Conservation (phyloP, 53 echinoderm and acorn worm species). For the Actinopyga echinites region DNA sequence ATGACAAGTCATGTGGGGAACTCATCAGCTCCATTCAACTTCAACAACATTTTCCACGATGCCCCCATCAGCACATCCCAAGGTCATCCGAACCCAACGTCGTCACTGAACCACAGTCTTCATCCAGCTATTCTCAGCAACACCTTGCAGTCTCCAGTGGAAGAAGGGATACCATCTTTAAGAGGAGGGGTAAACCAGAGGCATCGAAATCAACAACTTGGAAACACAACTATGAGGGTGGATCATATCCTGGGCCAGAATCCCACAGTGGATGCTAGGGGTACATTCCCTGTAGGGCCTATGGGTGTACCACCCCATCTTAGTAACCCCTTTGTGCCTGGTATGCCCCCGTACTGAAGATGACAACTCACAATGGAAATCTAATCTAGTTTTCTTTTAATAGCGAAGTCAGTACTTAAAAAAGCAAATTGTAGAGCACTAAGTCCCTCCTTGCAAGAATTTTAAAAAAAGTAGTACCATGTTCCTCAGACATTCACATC, state of each 20-base stretch:
- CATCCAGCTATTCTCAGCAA: conserved; percentile 63
- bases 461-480: too few species aligned
- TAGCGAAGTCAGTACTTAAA: too few species aligned
- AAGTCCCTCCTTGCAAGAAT: too few species aligned
- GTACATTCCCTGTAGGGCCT: conserved; percentile 72
- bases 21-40: conserved; percentile 71
- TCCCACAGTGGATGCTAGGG: conserved; percentile 60
- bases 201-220: conserved; percentile 76
- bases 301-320: conserved; percentile 70
- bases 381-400: too few species aligned
- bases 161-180: conserved; percentile 71
- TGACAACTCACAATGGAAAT: background rate
- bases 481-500: too few species aligned
- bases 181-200: conserved; percentile 55
- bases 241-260: conserved; percentile 80
- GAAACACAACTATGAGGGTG: conserved; percentile 59
- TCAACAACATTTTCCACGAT: conserved; percentile 86
- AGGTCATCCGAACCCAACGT: conserved; percentile 60
- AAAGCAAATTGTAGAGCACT: too few species aligned
- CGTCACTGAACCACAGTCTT: conserved; percentile 54
- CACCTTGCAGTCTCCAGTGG: conserved; percentile 66
- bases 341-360: conserved; percentile 43
- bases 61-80: conserved; percentile 38
- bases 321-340: conserved; percentile 51
- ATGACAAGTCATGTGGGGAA: conserved; percentile 40